Evolutionary conservation across 2,797 vertebrate species (phyloP).

Genomic region (Helicolenus hilgendorfi): DNA sequence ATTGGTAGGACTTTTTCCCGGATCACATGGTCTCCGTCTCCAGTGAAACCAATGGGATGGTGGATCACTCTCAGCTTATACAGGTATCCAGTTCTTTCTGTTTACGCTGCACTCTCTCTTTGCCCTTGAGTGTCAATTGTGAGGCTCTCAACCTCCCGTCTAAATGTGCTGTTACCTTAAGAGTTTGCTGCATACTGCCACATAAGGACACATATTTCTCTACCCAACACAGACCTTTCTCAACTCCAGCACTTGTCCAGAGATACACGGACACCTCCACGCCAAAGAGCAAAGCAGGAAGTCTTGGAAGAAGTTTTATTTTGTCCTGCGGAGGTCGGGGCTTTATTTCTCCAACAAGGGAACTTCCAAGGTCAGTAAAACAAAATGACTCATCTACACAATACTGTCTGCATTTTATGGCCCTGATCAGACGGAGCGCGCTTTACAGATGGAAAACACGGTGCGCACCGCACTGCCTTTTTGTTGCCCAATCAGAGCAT

Average conservation of each 20-base stretch:
- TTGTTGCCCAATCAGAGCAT: too few species aligned
- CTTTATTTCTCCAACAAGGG: constrained; percentile 99
- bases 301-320: constrained; percentile 97
- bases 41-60: constrained; percentile 91
- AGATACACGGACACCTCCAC: constrained; percentile 96
- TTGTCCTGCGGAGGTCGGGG: constrained; percentile 97
- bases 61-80: constrained; percentile 93
- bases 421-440: too few species aligned
- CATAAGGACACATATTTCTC: constrained; percentile 38
- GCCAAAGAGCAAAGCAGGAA: constrained; percentile 96
- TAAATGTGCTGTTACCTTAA: constrained; percentile 19
- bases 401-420: neutral
- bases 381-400: neutral
- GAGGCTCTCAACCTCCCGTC: neutral
- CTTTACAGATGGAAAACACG: too few species aligned
- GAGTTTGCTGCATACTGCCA: neutral
- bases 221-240: constrained; percentile 93
- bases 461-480: too few species aligned
- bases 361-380: constrained; percentile 94
- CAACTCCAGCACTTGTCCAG: constrained; percentile 96
- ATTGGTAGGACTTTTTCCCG: constrained; percentile 95
- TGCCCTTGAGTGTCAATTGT: constrained; percentile 1
- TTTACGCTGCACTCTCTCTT: constrained; percentile 11
- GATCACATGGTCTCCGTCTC: constrained; percentile 96
- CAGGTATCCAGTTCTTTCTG: constrained; percentile 90